Evolutionary conservation across 2,797 vertebrate genomes (phyloP), one percentile per base, ranked within the genome.

Genomic region (Naso thynnoides): DNA sequence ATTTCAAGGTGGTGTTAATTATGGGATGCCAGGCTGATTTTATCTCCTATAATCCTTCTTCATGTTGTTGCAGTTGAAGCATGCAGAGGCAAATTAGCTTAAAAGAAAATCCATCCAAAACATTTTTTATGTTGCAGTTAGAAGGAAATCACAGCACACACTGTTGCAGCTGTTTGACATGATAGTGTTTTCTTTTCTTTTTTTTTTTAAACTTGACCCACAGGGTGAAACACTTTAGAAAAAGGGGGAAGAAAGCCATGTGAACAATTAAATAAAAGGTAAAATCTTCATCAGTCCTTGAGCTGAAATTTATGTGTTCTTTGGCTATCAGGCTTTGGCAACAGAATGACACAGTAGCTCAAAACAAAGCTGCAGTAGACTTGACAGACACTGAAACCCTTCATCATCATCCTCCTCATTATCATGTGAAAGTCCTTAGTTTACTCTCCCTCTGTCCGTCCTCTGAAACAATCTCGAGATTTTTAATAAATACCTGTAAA

Each of bases 281-380:
- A 63, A 89, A 84, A 86, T 89, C 80, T 89, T 85, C 83, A 82
- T 82, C 85, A 84, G 88, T 94, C 92, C 93, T 93, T 92, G 92
- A 94, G 94, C 93, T 94, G 91, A 94, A 94, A 91, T 95, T 93
- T 84, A 87, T 92, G 94, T 95, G 94, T 97, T 98, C 96, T 99
- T 99, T 99, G 97, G 97, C 96, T 97, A 96, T 95, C 94, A 96
- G 95, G 94, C 95, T 98, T 98, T 95, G 96, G 95, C 94, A 95
- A 95, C 91, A 93, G 91, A 93, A 96, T 93, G 96, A 91, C 91
- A 95, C 90, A 89, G 79, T 95, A 94, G 93, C 92, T 96, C 95
- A 89, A 86, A 94, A 95, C 86, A 91, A 93, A 96, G 94, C 92
- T 94, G 94, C 90, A 94, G 68, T 88, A 82, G 88, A 91, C 89